Evolutionary conservation across 2,113 vertebrate genomes (phyloP), one percentile per base, ranked within the genome.

Genomic region (Gila orcuttii): DNA sequence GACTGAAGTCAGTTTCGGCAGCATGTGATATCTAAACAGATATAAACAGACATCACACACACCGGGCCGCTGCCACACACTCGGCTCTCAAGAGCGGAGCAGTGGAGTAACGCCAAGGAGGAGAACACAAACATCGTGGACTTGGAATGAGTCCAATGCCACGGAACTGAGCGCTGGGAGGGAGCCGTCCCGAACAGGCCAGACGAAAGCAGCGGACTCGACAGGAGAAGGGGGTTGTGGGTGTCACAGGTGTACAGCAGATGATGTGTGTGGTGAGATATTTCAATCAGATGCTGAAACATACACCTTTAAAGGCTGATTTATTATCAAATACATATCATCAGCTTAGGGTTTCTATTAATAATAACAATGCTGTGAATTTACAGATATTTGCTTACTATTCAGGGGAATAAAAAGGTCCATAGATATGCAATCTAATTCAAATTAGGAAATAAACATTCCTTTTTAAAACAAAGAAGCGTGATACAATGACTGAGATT

Each of bases 61-160:
- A 42, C 77, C 57, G 74, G 25, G 3, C 28, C 74, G 86, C 77
- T 87, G 88, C 92, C 88, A 91, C 87, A 91, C 90, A 92, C 87
- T 90, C 89, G 92, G 89, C 87, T 66, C n/a, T 90, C 84, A 12
- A 57, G 55, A 57, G 55, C 83, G 89, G 88, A 88, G 88, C 79
- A 89, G 89, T 93, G 93, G 92, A 90, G 88, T 90, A 92, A 91
- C 84, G 77, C 90, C 93, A 92, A 68, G 75, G 89, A 91, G 88
- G 83, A 87, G 86, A 87, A 89, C 73, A 90, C 93, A 90, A 93
- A 93, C 93, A 88, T 93, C 71, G 81, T 86, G 91, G 87, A 89
- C 83, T 91, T 92, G 93, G 91, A 92, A 89, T 79, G 25, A 84
- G 85, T 87, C 91, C 89, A 83, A 50, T 78, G 86, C 85, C 86